These are phyloP conservation scores for Ptilodon capucinus DNA, from an alignment of 2,888 invertebrate species.

Conservation along the genomic window DNA sequence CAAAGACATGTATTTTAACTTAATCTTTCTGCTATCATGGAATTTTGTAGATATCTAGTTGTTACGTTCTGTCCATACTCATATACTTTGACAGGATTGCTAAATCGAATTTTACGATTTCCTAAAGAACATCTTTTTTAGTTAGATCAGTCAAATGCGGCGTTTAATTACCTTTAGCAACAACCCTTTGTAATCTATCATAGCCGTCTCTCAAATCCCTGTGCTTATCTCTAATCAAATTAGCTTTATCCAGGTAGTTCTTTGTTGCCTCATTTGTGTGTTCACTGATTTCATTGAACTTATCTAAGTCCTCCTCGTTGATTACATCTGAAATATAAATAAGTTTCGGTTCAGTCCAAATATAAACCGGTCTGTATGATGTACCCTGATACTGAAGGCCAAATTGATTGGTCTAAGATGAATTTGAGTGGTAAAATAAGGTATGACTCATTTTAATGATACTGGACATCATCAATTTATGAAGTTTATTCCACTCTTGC, in stretches of 20 bases:
- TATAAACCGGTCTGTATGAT: not conserved
- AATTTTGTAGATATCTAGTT: no score
- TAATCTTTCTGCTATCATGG: no score
- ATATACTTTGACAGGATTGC: no score
- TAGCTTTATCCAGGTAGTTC: constrained; percentile 86
- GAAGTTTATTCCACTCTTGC: no score
- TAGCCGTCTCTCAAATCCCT: constrained; percentile 89
- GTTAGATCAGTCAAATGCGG: no score
- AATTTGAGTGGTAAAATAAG: not conserved
- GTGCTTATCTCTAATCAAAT: constrained; percentile 88
- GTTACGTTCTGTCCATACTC: no score
- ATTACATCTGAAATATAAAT: constrained; percentile 84
- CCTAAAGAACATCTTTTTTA: no score
- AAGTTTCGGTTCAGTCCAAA: not conserved
- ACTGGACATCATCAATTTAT: no score
- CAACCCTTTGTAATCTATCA: constrained; percentile 88
- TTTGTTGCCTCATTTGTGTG: constrained; percentile 81
- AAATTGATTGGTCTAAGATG: not conserved
- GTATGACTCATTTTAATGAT: not conserved
- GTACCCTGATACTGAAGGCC: not conserved
- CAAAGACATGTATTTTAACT: no score
- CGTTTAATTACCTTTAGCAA: constrained; percentile 84
- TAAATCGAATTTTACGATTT: no score
- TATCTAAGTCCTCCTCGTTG: constrained; percentile 87
- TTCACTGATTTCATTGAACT: constrained; percentile 86